phyloP scores from a whole-genome alignment of 1,140 invertebrate species.

The Drosophila parabipectinata region DNA sequence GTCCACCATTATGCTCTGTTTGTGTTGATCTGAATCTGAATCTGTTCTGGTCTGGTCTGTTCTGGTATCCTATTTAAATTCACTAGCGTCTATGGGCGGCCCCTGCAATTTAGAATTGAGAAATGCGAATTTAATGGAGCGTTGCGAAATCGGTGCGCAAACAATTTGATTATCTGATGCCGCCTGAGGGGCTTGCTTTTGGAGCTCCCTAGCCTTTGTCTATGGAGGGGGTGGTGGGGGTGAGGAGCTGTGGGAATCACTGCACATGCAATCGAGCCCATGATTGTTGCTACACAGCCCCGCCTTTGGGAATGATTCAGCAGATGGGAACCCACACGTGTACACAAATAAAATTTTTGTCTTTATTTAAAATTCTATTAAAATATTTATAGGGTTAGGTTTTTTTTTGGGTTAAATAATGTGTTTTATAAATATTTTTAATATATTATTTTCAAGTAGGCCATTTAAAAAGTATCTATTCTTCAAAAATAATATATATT shows the following conservation, averaged over 20 bases:
- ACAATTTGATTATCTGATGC: slow-evolving; percentile 67
- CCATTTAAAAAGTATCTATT: too few relatives aligned
- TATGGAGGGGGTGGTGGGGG: slow-evolving; percentile 35
- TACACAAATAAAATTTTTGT: slow-evolving; percentile 12
- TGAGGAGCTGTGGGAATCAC: slow-evolving; percentile 53
- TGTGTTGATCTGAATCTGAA: too few relatives aligned
- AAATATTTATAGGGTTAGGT: too few relatives aligned
- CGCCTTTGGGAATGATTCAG: slow-evolving; percentile 60
- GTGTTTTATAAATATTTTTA: too few relatives aligned
- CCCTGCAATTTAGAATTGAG: slow-evolving; percentile 54
- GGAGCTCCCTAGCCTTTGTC: neutral
- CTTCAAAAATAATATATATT: too few relatives aligned
- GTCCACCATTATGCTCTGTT: slow-evolving; percentile 85
- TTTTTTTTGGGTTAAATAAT: too few relatives aligned
- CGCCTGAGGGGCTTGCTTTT: slow-evolving; percentile 9
- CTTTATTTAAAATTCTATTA: too few relatives aligned
- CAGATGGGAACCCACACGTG: slow-evolving; percentile 43
- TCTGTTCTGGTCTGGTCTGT: slow-evolving; percentile 6
- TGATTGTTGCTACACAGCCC: slow-evolving; percentile 18
- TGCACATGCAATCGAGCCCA: slow-evolving; percentile 65
- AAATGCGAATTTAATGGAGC: slow-evolving; percentile 75
- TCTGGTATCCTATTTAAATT: neutral
- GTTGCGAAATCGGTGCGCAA: slow-evolving; percentile 59
- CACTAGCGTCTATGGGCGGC: neutral
- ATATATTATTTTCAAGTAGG: too few relatives aligned